Evolutionary conservation across 2,888 invertebrate species (phyloP).

Genomic region (Lepidocyrtoides sp.): DNA sequence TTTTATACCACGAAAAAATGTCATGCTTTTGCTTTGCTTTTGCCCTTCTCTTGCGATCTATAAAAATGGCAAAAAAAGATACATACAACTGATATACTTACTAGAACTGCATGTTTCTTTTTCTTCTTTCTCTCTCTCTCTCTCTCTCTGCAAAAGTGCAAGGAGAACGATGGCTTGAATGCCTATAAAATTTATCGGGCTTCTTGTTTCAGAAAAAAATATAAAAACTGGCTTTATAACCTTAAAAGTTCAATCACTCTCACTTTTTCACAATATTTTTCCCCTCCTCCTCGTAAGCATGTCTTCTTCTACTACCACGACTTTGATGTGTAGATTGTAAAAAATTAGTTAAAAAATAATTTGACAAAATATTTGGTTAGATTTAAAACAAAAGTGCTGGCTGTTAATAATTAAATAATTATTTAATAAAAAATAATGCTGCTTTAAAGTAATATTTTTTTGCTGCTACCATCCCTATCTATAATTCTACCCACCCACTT

Average conservation of each 20-base stretch:
- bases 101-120: not conserved
- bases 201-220: constrained; percentile 18
- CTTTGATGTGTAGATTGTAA: not conserved
- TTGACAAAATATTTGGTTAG: too few species aligned
- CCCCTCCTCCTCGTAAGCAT: too few species aligned
- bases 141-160: too few species aligned
- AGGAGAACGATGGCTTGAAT: constrained; percentile 21
- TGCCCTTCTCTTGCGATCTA: not conserved
- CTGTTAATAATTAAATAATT: too few species aligned
- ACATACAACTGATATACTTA: not conserved
- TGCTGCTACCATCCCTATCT: too few species aligned
- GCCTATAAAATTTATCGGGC: constrained; percentile 49
- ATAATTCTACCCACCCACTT: too few species aligned
- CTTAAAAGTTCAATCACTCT: constrained; percentile 76
- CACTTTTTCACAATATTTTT: constrained; percentile 2
- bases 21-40: too few species aligned
- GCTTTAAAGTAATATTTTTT: too few species aligned
- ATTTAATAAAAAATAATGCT: too few species aligned
- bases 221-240: constrained; percentile 72
- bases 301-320: not conserved
- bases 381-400: too few species aligned
- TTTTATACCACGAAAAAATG: too few species aligned
- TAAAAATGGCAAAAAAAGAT: not conserved
- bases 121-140: not conserved
- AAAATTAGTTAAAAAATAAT: too few species aligned